A percentile compares a stretch with the other conserved stretches of the same genome.
Conservation (phyloP, 2,113 vertebrate genomes). For the Arenaria interpres region DNA sequence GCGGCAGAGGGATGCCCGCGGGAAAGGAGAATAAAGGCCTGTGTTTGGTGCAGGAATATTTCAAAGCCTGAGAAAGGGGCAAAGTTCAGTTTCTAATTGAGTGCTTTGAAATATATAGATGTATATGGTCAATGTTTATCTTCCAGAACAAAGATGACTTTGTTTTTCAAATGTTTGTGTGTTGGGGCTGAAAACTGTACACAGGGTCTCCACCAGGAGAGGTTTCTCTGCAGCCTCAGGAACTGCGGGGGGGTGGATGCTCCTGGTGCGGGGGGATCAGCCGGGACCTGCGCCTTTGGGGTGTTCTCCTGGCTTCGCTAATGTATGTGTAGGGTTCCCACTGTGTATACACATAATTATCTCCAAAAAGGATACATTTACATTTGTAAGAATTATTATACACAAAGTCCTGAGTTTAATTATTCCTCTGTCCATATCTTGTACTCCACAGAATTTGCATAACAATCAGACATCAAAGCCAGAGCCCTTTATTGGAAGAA, state of each 20-base stretch:
- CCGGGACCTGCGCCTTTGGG: accelerated
- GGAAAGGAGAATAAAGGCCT: background rate
- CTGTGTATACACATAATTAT: background rate
- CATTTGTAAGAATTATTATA: constrained; percentile 11
- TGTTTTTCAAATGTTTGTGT: background rate
- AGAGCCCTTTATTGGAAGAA: background rate
- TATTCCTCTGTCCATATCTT: constrained; percentile 26
- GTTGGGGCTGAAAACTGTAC: background rate
- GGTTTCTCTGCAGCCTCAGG: accelerated
- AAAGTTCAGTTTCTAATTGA: constrained; percentile 62
- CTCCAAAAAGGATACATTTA: background rate
- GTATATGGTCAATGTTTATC: constrained; percentile 50
- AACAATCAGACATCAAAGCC: constrained; percentile 54
- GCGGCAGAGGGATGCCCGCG: background rate
- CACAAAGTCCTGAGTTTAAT: background rate
- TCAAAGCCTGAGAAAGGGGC: constrained; percentile 59
- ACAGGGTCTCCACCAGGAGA: background rate
- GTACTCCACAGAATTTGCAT: background rate
- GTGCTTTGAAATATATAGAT: constrained; percentile 47
- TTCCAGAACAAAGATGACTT: constrained; percentile 41
- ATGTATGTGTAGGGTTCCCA: background rate
- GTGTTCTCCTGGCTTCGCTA: background rate
- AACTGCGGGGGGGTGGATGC: background rate
- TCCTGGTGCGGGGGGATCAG: background rate
- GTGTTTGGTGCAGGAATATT: background rate